Percentiles rank a stretch among this genome's conserved stretches.
phyloP scores from a whole-genome alignment of 2,113 vertebrate species.

The Mastomys natalensis region DNA sequence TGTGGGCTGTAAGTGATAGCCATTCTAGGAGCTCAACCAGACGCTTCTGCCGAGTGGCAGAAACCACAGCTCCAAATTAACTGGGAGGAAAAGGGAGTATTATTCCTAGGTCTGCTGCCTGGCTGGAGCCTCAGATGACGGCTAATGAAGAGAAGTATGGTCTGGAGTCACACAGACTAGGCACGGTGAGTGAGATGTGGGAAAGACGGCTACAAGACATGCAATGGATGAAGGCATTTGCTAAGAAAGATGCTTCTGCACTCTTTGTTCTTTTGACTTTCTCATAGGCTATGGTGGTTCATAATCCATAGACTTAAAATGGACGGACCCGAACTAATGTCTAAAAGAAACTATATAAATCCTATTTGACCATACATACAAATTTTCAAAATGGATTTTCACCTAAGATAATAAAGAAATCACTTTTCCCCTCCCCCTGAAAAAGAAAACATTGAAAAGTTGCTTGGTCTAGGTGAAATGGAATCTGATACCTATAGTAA shows the following conservation, averaged over 20 bases:
- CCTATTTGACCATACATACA: neutral
- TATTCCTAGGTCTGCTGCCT: neutral
- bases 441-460: neutral
- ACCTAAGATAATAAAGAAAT: neutral
- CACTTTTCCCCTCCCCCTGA: rapidly evolving
- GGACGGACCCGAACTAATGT: neutral
- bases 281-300: neutral
- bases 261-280: neutral
- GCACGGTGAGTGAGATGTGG: neutral
- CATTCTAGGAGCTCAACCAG: neutral
- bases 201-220: neutral
- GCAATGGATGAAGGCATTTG: neutral
- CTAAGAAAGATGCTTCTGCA: neutral
- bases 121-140: neutral
- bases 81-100: neutral
- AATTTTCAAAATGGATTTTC: neutral
- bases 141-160: neutral
- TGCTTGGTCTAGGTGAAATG: neutral
- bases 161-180: neutral
- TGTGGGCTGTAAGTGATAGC: neutral
- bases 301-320: slow-evolving; percentile 35
- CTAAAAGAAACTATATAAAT: neutral
- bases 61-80: neutral
- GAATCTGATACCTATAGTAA: neutral
- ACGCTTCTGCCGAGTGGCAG: too few species aligned